phyloP scores from a whole-genome alignment of 1,140 invertebrate species.

The Aphaenogaster floridana region DNA sequence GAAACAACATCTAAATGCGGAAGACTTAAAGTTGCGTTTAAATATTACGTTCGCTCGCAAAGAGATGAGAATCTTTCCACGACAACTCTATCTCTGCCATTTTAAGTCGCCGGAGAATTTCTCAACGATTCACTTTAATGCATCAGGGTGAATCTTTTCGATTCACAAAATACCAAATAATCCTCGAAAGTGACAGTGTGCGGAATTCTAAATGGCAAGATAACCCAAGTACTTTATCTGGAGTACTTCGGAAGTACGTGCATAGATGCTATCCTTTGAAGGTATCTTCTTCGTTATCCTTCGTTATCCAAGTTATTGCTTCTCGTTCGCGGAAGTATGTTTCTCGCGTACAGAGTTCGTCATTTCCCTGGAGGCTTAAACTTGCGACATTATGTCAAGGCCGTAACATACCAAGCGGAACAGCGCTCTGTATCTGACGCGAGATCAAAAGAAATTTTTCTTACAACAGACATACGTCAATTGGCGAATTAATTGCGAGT shows the following conservation, averaged over 20 bases:
- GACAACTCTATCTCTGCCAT: slow-evolving; percentile 1
- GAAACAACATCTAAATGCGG: neutral
- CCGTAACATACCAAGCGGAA: slow-evolving; percentile 58
- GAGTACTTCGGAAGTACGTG: neutral
- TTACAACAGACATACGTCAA: neutral
- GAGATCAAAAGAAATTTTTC: slow-evolving; percentile 40
- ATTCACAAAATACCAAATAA: slow-evolving; percentile 4
- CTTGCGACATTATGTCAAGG: slow-evolving; percentile 73
- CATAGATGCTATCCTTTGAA: neutral
- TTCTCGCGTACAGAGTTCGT: neutral
- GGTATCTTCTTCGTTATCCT: slow-evolving; percentile 24
- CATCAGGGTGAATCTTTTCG: neutral
- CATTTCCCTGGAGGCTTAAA: slow-evolving; percentile 30
- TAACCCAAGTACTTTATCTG: neutral
- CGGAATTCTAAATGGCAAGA: neutral
- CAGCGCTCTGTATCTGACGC: slow-evolving; percentile 41
- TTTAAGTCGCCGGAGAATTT: neutral
- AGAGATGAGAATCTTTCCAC: neutral
- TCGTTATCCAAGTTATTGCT: slow-evolving; percentile 11
- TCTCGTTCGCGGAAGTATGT: neutral
- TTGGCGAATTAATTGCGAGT: neutral
- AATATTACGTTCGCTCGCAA: neutral
- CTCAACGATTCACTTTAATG: slow-evolving; percentile 16
- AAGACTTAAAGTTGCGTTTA: neutral
- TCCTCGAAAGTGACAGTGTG: slow-evolving; percentile 13